Percentiles rank a stretch among this genome's conserved stretches.
Evolutionary conservation across 2,888 invertebrate genomes (phyloP).

Genomic region (Epsilonema sp.): DNA sequence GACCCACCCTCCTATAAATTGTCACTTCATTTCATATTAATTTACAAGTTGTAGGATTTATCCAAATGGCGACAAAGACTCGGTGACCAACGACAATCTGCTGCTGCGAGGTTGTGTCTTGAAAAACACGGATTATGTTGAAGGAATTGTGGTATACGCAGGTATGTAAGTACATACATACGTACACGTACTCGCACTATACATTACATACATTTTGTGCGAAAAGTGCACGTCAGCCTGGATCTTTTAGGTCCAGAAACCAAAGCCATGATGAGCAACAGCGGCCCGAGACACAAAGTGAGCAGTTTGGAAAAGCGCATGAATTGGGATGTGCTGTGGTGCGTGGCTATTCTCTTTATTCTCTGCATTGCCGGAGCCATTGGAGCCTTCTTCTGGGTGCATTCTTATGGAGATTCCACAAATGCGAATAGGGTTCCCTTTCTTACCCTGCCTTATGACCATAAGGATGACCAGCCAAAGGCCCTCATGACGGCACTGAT

Average conservation of each 20-base stretch:
- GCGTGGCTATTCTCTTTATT: slow-evolving; percentile 66
- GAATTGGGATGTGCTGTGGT: slow-evolving; percentile 89
- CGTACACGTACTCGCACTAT: no score
- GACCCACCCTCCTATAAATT: no score
- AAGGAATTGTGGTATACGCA: slow-evolving; percentile 83
- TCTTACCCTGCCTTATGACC: no score
- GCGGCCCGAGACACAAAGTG: slow-evolving; percentile 74
- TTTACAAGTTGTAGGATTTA: slow-evolving; percentile 7
- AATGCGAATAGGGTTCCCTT: slow-evolving; percentile 9
- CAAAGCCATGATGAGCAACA: slow-evolving; percentile 87
- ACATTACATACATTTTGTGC: no score
- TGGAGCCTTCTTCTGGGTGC: slow-evolving; percentile 33
- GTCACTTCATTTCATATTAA: no score
- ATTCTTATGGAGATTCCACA: no score
- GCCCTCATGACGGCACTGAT: slow-evolving; percentile 62
- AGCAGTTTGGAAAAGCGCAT: slow-evolving; percentile 73
- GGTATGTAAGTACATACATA: no score
- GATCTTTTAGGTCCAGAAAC: slow-evolving; percentile 58
- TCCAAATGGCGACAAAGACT: slow-evolving; percentile 45
- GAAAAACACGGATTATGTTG: slow-evolving; percentile 81
- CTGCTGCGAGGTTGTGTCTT: slow-evolving; percentile 72
- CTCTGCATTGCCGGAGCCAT: slow-evolving; percentile 72
- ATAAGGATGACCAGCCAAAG: no score
- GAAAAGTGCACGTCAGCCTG: no score
- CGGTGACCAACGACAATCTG: slow-evolving; percentile 67